Evolutionary conservation across 2,888 invertebrate species (phyloP).

Genomic region (Latrodectus elegans): DNA sequence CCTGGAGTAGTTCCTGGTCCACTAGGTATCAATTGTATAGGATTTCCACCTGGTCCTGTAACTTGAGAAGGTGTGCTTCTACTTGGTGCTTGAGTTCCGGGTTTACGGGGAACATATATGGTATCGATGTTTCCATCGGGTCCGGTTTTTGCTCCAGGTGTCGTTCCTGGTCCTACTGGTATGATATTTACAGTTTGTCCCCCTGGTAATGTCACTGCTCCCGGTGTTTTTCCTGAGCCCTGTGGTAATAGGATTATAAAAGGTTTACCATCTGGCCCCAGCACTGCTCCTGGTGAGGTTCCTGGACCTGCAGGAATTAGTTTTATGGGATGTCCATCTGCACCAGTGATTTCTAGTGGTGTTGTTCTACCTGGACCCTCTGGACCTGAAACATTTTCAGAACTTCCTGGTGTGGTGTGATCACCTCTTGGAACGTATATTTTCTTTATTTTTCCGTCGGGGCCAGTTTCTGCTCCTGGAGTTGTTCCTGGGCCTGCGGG

Average conservation of each 20-base stretch:
- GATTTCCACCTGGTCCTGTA: not conserved
- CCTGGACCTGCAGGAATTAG: not conserved
- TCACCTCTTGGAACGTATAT: not conserved
- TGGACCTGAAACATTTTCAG: not conserved
- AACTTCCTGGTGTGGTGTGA: not conserved
- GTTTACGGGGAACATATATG: not conserved
- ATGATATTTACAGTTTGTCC: not conserved
- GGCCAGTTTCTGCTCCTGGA: not conserved
- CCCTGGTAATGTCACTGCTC: not conserved
- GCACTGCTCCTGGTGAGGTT: not conserved
- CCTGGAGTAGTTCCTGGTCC: not conserved
- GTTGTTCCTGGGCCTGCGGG: slow-evolving; percentile 17
- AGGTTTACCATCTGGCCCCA: slow-evolving; percentile 6
- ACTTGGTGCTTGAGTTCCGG: not conserved
- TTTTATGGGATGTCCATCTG: slow-evolving; percentile 18
- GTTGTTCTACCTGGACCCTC: not conserved
- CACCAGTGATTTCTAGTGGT: not conserved
- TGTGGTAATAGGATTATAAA: not conserved
- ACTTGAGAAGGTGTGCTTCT: not conserved
- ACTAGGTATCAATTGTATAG: not conserved
- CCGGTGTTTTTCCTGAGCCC: not conserved
- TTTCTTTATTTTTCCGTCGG: not conserved
- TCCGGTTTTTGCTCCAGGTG: not conserved
- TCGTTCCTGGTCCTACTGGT: not conserved
- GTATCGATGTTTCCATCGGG: not conserved